Evolutionary conservation across 1,140 invertebrate species (phyloP).

Genomic region (Tigriopus japonicus): DNA sequence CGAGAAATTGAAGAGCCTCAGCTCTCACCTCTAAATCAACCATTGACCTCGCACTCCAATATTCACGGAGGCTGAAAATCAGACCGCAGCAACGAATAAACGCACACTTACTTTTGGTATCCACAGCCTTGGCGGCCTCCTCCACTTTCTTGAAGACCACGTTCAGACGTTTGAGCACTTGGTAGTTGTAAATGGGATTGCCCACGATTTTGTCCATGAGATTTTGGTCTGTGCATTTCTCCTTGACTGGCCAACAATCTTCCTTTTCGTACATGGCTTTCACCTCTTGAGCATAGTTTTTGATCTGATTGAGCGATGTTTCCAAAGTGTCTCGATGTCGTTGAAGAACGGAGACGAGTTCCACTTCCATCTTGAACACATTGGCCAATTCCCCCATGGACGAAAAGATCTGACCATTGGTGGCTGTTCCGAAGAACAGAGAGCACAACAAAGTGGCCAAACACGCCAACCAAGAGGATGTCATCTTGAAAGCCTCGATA

Average conservation of each 20-base stretch:
- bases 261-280: not conserved
- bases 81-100: not conserved
- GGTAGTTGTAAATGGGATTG: constrained; percentile 34
- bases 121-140: constrained; percentile 18
- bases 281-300: constrained; percentile 2
- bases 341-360: constrained; percentile 2
- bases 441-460: no score
- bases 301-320: not conserved
- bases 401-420: no score
- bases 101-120: constrained; percentile 18
- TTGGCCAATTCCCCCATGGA: not conserved
- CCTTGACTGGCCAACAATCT: constrained; percentile 2
- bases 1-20: no score
- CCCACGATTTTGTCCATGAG: constrained; percentile 26
- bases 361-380: not conserved
- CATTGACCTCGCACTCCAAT: no score
- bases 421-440: no score
- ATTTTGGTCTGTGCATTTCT: constrained; percentile 15
- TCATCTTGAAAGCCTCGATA: no score
- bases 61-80: no score
- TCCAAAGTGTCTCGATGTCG: not conserved
- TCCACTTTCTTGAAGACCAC: constrained; percentile 27
- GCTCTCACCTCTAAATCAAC: no score
- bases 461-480: no score
- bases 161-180: constrained; percentile 32